Evolutionary conservation across 2,113 vertebrate species (phyloP), one percentile per base, ranked within the genome.

Genomic region (Corvus cornix): DNA sequence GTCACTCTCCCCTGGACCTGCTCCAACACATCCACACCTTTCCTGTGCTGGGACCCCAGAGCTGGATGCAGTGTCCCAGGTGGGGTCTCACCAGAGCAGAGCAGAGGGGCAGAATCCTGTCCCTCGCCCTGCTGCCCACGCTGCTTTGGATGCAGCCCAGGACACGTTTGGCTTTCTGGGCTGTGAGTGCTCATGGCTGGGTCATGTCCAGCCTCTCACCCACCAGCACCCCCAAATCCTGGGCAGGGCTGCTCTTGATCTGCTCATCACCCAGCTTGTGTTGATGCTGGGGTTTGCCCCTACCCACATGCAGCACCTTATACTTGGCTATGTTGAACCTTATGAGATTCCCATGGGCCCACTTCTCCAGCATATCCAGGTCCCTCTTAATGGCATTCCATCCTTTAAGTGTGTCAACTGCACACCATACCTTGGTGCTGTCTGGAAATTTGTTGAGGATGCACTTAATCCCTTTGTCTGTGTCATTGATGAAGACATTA

Each of bases 121-220:
- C 44, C 44, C n/a, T 60, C 9, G 35, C 58, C 56, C 21, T 48
- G 21, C 20, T 76, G n/a, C 1, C 27, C 27, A 31, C 4, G 0
- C 13, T 59, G n/a, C 55, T 37, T 35, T 48, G n/a, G 33, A 17
- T 17, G 55, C 33, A 37, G 33, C 19, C 41, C 26, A 30, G 43
- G 33, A 31, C 20, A 75, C 1, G 1, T 35, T 10, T 35, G 72
- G 10, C 33, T 58, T 13, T 58, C 41, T 28, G 26, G 43, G 8
- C 43, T 59, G 31, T 2, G 33, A 18, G 15, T 17, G 15, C 19
- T 1, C 26, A 23, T 30, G 9, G 19, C 5, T 2, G 1, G 43
- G 3, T 59, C 26, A 46, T 58, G 33, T 46, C 19, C 41, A 46
- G 33, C 33, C 33, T 22, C 26, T 58, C 33, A 17, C 2, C 4